phyloP scores from a whole-genome alignment of 2,888 invertebrate species.

The Fissipunctia ypsillon region DNA sequence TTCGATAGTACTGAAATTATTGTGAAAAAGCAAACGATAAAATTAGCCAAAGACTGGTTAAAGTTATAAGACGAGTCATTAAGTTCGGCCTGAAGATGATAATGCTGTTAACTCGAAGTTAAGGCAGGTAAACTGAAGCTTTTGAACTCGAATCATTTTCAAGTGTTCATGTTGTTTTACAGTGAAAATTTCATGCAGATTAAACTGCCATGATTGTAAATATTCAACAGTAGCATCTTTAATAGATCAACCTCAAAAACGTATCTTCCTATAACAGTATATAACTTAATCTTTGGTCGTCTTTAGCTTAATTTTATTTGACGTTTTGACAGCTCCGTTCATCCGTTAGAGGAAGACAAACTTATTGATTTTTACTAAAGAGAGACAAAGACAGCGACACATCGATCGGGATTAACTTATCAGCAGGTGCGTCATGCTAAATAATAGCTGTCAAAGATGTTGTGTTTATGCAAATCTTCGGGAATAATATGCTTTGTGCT shows the following conservation, averaged over 20 bases:
- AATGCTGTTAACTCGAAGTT: too few species aligned
- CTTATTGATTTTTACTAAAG: conserved; percentile 58
- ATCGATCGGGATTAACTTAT: conserved; percentile 71
- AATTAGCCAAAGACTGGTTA: too few species aligned
- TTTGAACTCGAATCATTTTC: too few species aligned
- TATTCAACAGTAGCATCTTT: too few species aligned
- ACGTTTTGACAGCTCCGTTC: conserved; percentile 76
- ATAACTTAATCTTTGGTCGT: conserved; percentile 68
- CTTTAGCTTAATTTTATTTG: conserved; percentile 75
- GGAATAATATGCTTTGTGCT: background rate
- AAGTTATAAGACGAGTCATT: too few species aligned
- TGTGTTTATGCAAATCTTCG: conserved; percentile 20
- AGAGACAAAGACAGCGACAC: conserved; percentile 55
- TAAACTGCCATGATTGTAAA: too few species aligned
- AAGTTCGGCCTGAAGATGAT: too few species aligned
- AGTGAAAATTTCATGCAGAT: too few species aligned
- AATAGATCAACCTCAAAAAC: background rate
- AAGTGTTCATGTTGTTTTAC: too few species aligned
- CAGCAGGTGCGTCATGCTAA: conserved; percentile 66
- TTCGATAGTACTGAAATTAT: too few species aligned
- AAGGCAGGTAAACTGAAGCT: too few species aligned
- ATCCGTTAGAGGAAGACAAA: conserved; percentile 65
- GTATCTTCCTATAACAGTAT: background rate
- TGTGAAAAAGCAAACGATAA: too few species aligned
- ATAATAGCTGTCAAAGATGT: conserved; percentile 56